A percentile compares a stretch with the other conserved stretches of the same genome.
These are phyloP conservation scores for Oryzaephilus surinamensis DNA, from an alignment of 1,140 invertebrate species.

Conservation along the genomic window DNA sequence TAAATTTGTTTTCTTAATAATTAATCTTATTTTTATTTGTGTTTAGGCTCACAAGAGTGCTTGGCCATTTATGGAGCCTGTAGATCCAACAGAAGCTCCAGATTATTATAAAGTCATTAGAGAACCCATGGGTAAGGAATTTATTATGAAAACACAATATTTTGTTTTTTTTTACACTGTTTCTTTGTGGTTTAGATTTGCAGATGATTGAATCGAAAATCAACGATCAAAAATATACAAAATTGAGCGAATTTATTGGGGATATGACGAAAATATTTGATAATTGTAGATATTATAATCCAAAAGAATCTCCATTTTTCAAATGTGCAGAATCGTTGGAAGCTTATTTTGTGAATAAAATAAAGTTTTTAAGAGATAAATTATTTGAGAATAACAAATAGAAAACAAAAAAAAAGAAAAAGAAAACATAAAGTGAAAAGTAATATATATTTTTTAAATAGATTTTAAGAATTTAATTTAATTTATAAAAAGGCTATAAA, in stretches of 20 bases:
- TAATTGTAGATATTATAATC: conserved; percentile 96
- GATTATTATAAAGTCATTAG: conserved; percentile 97
- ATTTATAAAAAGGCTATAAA: conserved; percentile 11
- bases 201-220: conserved; percentile 86
- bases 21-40: conserved; percentile 16
- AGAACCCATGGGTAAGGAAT: conserved; percentile 88
- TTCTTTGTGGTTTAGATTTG: conserved; percentile 70
- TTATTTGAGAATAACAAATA: conserved; percentile 46
- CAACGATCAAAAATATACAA: conserved; percentile 71
- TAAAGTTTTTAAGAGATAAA: conserved; percentile 73
- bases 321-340: conserved; percentile 91
- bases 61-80: conserved; percentile 95
- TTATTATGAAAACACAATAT: too few species aligned
- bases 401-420: background rate
- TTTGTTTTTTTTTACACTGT: conserved; percentile 9
- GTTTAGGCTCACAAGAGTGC: conserved; percentile 76
- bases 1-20: conserved; percentile 1
- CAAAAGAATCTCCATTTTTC: conserved; percentile 88
- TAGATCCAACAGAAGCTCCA: conserved; percentile 87
- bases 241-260: conserved; percentile 88
- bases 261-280: conserved; percentile 98
- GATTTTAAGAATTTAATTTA: background rate
- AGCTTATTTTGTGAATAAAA: conserved; percentile 90
- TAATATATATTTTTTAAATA: background rate
- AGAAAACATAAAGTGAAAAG: background rate